Conservation (phyloP, 2,113 vertebrate genomes). For the Hippolais icterina region DNA sequence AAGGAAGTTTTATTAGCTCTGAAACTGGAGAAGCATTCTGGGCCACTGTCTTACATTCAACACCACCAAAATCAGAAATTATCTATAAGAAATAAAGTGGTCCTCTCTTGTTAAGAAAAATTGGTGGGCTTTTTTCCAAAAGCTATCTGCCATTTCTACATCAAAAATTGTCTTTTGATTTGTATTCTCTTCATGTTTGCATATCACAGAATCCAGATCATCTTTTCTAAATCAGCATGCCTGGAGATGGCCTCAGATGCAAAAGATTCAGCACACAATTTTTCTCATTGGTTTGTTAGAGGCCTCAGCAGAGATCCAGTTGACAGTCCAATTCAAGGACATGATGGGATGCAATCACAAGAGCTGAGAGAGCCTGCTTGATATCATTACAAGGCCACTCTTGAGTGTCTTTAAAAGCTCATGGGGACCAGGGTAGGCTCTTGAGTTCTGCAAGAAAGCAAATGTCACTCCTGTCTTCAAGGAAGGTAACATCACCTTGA, state of each 20-base stretch:
- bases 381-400: not conserved
- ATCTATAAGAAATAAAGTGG: not conserved
- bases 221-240: not conserved
- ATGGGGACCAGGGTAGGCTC: not conserved
- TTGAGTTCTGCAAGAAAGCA: not conserved
- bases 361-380: not conserved
- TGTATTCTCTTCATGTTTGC: not conserved
- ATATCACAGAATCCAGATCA: not conserved
- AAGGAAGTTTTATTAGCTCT: not conserved
- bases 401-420: not conserved
- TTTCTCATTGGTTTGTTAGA: not conserved
- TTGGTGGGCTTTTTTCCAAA: not conserved
- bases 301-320: not conserved
- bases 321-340: not conserved
- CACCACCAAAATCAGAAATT: not conserved
- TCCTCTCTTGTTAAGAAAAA: not conserved
- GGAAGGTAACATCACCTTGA: not conserved
- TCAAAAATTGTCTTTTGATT: not conserved
- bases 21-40: not conserved
- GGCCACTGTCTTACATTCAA: not conserved
- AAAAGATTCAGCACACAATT: not conserved
- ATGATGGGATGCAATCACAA: not conserved
- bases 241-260: not conserved
- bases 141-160: not conserved
- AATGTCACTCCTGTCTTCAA: not conserved